A percentile compares a stretch with the other conserved stretches of the same genome.
phyloP scores from a whole-genome alignment of 2,888 invertebrate species.

The Cryptocephalus primarius region DNA sequence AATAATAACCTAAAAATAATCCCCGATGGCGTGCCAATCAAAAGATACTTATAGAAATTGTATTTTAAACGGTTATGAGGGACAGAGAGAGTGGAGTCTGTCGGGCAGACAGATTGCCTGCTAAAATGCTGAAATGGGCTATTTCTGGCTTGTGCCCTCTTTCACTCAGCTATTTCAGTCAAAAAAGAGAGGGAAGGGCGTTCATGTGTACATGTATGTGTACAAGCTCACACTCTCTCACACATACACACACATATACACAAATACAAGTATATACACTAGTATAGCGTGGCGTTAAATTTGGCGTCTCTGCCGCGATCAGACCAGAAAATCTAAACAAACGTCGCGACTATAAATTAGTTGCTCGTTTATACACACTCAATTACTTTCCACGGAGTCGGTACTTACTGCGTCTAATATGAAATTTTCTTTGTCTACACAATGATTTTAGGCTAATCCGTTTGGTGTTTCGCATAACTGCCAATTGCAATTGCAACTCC shows the following conservation, averaged over 20 bases:
- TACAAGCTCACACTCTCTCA: too few relatives aligned
- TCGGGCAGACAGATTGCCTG: slow-evolving; percentile 12
- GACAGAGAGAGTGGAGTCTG: slow-evolving; percentile 9
- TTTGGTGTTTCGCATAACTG: too few relatives aligned
- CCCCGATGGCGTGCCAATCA: slow-evolving; percentile 24
- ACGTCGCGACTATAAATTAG: slow-evolving; percentile 24
- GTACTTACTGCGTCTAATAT: slow-evolving; percentile 21
- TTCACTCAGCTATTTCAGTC: slow-evolving; percentile 31
- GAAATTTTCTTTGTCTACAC: too few relatives aligned
- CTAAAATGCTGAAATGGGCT: slow-evolving; percentile 20
- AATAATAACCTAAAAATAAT: not conserved
- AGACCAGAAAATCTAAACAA: slow-evolving; percentile 33
- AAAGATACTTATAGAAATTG: slow-evolving; percentile 21
- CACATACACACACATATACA: too few relatives aligned
- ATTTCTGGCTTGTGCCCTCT: slow-evolving; percentile 29
- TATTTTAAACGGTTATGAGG: slow-evolving; percentile 24
- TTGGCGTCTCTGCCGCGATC: slow-evolving; percentile 31
- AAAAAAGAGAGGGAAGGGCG: slow-evolving; percentile 19
- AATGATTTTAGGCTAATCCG: too few relatives aligned
- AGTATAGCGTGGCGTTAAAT: slow-evolving; percentile 26
- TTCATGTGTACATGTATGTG: not conserved
- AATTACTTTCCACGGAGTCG: slow-evolving; percentile 21
- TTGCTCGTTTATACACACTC: not conserved
- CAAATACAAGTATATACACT: not conserved
- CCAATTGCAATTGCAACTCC: too few relatives aligned